phyloP scores from a whole-genome alignment of 1,140 invertebrate genomes.

The Drosophila miranda region DNA sequence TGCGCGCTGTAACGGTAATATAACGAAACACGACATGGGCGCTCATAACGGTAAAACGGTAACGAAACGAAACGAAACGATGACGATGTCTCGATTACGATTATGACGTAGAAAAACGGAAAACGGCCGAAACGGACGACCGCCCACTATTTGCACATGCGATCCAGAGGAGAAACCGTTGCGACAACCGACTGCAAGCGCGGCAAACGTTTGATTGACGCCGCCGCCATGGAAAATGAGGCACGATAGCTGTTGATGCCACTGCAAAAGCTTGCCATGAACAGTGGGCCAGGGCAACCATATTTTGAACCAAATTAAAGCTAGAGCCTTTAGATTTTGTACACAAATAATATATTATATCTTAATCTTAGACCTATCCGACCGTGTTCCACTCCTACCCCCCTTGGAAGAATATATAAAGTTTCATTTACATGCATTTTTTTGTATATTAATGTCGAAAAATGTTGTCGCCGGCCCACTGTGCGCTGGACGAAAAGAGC shows the following conservation, averaged over 20 bases:
- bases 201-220: conserved; percentile 65
- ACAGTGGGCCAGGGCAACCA: too few species aligned
- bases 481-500: too few species aligned
- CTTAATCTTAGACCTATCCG: too few species aligned
- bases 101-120: not conserved
- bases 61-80: conserved; percentile 13
- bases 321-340: too few species aligned
- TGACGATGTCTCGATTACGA: conserved; percentile 10
- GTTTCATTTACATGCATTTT: too few species aligned
- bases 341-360: too few species aligned
- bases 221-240: conserved; percentile 54
- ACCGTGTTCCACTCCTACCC: too few species aligned
- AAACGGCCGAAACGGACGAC: not conserved
- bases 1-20: conserved; percentile 41
- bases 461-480: too few species aligned
- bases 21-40: conserved; percentile 14
- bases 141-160: conserved; percentile 10
- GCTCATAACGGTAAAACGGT: conserved; percentile 23
- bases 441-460: too few species aligned
- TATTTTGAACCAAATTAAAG: too few species aligned
- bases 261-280: not conserved
- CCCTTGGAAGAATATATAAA: too few species aligned
- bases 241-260: conserved; percentile 2
- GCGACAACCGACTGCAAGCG: conserved; percentile 43
- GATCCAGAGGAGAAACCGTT: too few species aligned